Percentiles rank a stretch among this genome's conserved stretches.
These are phyloP conservation scores for Acyrthosiphon pisum DNA, from an alignment of 1,140 invertebrate species.

Conservation along the genomic window DNA sequence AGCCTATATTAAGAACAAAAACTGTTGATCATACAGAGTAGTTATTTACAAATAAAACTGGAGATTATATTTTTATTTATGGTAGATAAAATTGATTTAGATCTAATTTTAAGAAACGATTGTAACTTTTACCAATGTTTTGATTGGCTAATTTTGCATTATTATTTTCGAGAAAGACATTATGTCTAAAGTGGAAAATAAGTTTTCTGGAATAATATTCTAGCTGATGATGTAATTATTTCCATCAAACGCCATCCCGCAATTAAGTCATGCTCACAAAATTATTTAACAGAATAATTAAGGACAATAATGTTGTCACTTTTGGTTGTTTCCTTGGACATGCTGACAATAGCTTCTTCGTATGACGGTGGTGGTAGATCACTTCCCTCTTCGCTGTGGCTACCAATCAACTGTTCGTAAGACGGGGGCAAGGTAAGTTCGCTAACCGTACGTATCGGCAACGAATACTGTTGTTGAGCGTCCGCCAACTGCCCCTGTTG, in stretches of 20 bases:
- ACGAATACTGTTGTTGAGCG: conserved; percentile 56
- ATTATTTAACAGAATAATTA: conserved; percentile 48
- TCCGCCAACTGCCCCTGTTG: background rate
- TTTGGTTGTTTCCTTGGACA: conserved; percentile 65
- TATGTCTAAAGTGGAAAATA: background rate
- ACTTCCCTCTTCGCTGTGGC: conserved; percentile 43
- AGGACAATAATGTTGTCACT: conserved; percentile 57
- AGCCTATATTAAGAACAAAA: background rate
- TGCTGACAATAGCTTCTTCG: conserved; percentile 69
- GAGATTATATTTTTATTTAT: background rate
- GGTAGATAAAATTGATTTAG: background rate
- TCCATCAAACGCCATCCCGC: background rate
- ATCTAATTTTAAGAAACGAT: background rate
- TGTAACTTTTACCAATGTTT: background rate
- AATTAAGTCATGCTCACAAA: background rate
- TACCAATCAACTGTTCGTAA: conserved; percentile 67
- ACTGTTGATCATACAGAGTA: background rate
- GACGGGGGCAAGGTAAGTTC: conserved; percentile 68
- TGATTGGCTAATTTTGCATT: background rate
- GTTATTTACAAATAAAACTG: background rate
- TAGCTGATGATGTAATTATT: background rate
- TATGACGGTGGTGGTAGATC: conserved; percentile 66
- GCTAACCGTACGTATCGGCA: conserved; percentile 62
- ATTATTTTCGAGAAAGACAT: background rate
- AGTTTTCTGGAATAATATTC: background rate